These are phyloP conservation scores for Camptogramma bilineatum DNA, from an alignment of 2,888 invertebrate genomes.

Conservation along the genomic window DNA sequence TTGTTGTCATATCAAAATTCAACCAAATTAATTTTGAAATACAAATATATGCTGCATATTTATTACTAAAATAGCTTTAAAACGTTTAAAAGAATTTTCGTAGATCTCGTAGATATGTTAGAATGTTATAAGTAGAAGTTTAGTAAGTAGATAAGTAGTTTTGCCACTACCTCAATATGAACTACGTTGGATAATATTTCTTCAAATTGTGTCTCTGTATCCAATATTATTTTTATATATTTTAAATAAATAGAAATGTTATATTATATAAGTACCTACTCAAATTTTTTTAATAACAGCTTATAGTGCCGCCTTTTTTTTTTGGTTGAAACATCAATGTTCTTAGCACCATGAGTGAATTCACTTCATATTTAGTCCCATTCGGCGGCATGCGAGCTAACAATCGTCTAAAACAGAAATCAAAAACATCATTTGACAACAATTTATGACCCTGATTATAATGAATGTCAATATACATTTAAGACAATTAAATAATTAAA, in stretches of 20 bases:
- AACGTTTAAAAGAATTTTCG: not conserved
- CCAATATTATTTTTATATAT: slow-evolving; percentile 2
- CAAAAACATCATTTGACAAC: no score
- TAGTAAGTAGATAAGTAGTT: not conserved
- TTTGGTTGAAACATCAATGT: no score
- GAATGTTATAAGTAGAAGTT: slow-evolving; percentile 21
- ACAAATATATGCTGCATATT: not conserved
- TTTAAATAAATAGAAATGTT: not conserved
- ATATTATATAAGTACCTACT: no score
- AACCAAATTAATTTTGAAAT: not conserved
- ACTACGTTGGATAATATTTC: slow-evolving; percentile 48
- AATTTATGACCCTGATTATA: no score
- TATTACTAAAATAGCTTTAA: not conserved
- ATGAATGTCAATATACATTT: no score
- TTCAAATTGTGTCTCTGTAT: slow-evolving; percentile 46
- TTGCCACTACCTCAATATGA: slow-evolving; percentile 25
- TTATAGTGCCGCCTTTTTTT: no score
- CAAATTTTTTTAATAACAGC: no score
- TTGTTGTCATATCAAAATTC: not conserved
- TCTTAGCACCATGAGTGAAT: no score
- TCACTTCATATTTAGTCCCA: no score
- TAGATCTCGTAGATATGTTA: not conserved
- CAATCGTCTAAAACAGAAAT: no score
- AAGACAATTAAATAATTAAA: no score
- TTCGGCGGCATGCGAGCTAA: no score